Percentiles rank a stretch among this genome's conserved stretches.
phyloP scores from a whole-genome alignment of 64 coral and sea anemone species.

The Montipora capricornis region DNA sequence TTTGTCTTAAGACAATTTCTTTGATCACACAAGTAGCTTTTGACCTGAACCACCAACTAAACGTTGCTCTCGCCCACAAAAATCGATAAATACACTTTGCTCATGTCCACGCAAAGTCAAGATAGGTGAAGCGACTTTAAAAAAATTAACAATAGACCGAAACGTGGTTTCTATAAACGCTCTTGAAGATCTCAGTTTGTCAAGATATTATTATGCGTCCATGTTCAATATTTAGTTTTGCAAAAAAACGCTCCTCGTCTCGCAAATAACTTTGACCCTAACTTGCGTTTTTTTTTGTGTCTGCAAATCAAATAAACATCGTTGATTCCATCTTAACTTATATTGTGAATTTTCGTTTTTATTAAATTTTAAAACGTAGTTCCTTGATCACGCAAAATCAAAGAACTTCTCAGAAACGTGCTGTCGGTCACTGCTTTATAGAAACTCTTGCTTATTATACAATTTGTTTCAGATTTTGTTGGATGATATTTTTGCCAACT shows the following conservation, averaged over 20 bases:
- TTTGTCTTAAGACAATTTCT: conserved; percentile 25
- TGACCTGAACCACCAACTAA: conserved; percentile 30
- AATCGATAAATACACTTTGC: conserved; percentile 22
- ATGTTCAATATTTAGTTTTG: neutral
- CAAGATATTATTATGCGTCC: neutral
- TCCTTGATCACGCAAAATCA: neutral
- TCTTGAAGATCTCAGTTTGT: neutral
- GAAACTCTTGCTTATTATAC: no score
- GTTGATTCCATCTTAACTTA: neutral
- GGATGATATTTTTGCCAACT: neutral
- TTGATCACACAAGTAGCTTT: conserved; percentile 46
- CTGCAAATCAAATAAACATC: neutral
- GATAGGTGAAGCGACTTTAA: neutral
- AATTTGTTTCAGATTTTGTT: conserved; percentile 20
- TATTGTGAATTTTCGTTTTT: neutral
- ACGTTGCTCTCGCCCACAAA: conserved; percentile 1
- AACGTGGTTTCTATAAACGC: neutral
- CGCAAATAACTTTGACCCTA: neutral
- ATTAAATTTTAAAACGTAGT: conserved; percentile 27
- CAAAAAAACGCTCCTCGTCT: neutral
- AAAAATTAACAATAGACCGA: neutral
- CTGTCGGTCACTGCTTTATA: no score
- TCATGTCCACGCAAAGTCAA: neutral
- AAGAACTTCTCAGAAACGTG: neutral
- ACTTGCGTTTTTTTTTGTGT: neutral